These are phyloP conservation scores for Leptinotarsa defecta DNA, from an alignment of 1,140 invertebrate species.

Conservation along the genomic window DNA sequence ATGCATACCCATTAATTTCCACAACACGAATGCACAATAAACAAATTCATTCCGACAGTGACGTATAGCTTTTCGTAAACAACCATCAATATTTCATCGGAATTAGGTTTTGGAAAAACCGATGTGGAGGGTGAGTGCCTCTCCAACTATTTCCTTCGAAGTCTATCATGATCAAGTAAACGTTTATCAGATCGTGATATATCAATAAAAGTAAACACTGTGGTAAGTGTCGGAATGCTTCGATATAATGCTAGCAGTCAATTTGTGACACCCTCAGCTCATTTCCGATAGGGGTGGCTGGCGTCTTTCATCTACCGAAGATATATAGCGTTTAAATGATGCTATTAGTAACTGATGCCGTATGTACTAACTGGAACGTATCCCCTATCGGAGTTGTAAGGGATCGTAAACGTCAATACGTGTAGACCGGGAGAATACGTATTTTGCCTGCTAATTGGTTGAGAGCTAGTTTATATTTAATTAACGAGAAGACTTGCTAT, in stretches of 20 bases:
- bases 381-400: too few relatives aligned
- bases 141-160: not conserved
- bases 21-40: not conserved
- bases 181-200: slow-evolving; percentile 41
- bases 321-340: too few relatives aligned
- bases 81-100: slow-evolving; percentile 36
- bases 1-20: too few relatives aligned
- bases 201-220: slow-evolving; percentile 41
- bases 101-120: slow-evolving; percentile 33
- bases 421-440: too few relatives aligned
- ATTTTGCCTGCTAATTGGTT: too few relatives aligned
- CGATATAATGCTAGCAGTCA: not conserved
- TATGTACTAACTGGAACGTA: too few relatives aligned
- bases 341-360: too few relatives aligned
- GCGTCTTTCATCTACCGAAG: too few relatives aligned
- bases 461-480: too few relatives aligned
- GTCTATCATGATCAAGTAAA: slow-evolving; percentile 33
- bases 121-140: slow-evolving; percentile 28
- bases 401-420: too few relatives aligned
- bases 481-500: too few relatives aligned
- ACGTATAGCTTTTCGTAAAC: slow-evolving; percentile 28
- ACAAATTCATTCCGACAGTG: slow-evolving; percentile 36
- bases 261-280: not conserved
- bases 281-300: too few relatives aligned
- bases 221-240: not conserved